Evolutionary conservation across 2,797 vertebrate species (phyloP), one percentile per base, ranked within the genome.

Genomic region (Xiphorhynchus erythropygius): DNA sequence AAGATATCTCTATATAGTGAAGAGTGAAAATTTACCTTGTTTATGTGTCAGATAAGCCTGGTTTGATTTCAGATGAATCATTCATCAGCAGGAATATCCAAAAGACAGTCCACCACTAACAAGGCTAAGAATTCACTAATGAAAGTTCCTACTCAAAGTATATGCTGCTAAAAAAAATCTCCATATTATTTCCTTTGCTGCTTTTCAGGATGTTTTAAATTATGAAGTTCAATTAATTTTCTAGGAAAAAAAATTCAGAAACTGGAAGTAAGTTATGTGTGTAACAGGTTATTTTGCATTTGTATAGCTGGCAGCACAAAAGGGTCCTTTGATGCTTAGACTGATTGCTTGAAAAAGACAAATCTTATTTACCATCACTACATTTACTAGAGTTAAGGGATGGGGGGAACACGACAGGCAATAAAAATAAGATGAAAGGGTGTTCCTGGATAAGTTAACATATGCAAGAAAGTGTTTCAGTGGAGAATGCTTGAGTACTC

Each of bases 1-100:
- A 71, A 78, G 39, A 32, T 1, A 19, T 5, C 6, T 47, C 6
- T 28, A 57, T 0, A 0, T 24, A 28, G 13, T 50, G 35, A 87
- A 75, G 28, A 88, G 17, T 63, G 69, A 77, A 79, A 92, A 71
- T 10, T 65, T 74, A 42, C 8, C 22, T 74, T 78, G 16, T 52
- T 50, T 24, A 39, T 59, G 9, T 65, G 14, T 50, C 52, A 50
- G 5, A 64, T 57, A 84, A 80, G 10, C 28, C 23, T 84, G 37
- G 7, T 74, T 67, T 75, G 47, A 65, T 46, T 85, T 91, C 52
- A 84, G 41, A 60, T 68, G 17, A 49, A 64, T 79, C 19, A 75
- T 81, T 88, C 15, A 37, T 0, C 0, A 2, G 22, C 10, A 4
- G n/a, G 9, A 84, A 47, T 42, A 84, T 41, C 50, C 32, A 70